Evolutionary conservation across 1,140 invertebrate genomes (phyloP).

Genomic region (Ruditapes philippinarum): DNA sequence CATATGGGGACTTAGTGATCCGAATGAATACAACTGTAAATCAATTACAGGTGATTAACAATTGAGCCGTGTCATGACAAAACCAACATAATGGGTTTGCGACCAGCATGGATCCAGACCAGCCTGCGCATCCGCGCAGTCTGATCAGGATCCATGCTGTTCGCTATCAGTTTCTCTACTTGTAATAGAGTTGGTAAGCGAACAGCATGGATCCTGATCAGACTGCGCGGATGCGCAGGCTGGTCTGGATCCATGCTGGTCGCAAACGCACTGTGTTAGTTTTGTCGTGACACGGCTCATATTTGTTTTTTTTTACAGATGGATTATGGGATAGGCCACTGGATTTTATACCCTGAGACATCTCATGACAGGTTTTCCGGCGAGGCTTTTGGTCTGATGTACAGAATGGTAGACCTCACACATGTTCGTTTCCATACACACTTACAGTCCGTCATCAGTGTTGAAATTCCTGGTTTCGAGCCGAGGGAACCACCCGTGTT

Average conservation of each 20-base stretch:
- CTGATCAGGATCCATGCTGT: no score
- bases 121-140: no score
- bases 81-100: no score
- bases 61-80: no score
- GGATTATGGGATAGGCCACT: slow-evolving; percentile 65
- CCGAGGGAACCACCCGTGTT: slow-evolving; percentile 60
- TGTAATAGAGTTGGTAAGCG: no score
- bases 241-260: no score
- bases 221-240: no score
- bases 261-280: no score
- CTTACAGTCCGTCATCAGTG: not conserved
- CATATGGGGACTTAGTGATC: slow-evolving; percentile 15
- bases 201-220: no score
- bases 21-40: slow-evolving; percentile 29
- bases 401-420: slow-evolving; percentile 40
- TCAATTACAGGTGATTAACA: slow-evolving; percentile 57
- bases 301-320: slow-evolving; percentile 27
- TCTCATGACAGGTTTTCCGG: slow-evolving; percentile 62
- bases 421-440: slow-evolving; percentile 57
- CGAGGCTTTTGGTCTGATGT: slow-evolving; percentile 61
- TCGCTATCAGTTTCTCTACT: no score
- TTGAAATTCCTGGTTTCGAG: slow-evolving; percentile 59
- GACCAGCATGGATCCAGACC: no score
- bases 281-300: no score
- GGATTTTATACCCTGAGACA: slow-evolving; percentile 58